phyloP scores from a whole-genome alignment of 2,888 invertebrate species.

The Diplazon laetatorius region DNA sequence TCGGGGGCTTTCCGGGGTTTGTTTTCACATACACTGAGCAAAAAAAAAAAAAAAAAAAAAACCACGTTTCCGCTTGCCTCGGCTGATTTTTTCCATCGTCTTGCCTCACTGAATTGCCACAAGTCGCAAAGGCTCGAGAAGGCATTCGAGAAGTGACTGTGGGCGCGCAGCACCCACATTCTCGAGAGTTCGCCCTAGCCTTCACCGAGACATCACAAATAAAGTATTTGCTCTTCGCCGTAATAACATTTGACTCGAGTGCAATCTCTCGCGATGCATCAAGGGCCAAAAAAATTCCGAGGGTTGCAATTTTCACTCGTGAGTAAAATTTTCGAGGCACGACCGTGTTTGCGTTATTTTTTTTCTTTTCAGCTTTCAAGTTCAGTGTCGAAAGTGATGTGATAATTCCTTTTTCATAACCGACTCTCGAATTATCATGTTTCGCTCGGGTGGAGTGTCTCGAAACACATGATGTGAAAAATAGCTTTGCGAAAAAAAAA shows the following conservation, averaged over 20 bases:
- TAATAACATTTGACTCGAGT: slow-evolving; percentile 57
- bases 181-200: slow-evolving; percentile 10
- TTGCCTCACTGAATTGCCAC: slow-evolving; percentile 24
- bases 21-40: slow-evolving; percentile 13
- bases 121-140: slow-evolving; percentile 44
- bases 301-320: slow-evolving; percentile 11
- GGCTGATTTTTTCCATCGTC: slow-evolving; percentile 45
- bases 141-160: slow-evolving; percentile 44
- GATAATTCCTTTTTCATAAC: too few relatives aligned
- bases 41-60: too few relatives aligned
- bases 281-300: too few relatives aligned
- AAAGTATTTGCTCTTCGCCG: slow-evolving; percentile 51
- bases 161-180: slow-evolving; percentile 1
- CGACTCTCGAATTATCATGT: too few relatives aligned
- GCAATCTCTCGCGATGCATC: slow-evolving; percentile 29
- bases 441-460: too few relatives aligned
- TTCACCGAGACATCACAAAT: slow-evolving; percentile 22
- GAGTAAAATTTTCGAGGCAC: too few relatives aligned
- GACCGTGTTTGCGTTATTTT: too few relatives aligned
- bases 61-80: slow-evolving; percentile 47
- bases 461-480: too few relatives aligned
- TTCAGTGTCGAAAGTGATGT: too few relatives aligned
- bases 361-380: too few relatives aligned
- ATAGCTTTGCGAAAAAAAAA: too few relatives aligned
- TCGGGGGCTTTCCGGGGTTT: slow-evolving; percentile 9